Evolutionary conservation across 2,797 vertebrate genomes (phyloP).

Genomic region (Cyprinodon diabolis): DNA sequence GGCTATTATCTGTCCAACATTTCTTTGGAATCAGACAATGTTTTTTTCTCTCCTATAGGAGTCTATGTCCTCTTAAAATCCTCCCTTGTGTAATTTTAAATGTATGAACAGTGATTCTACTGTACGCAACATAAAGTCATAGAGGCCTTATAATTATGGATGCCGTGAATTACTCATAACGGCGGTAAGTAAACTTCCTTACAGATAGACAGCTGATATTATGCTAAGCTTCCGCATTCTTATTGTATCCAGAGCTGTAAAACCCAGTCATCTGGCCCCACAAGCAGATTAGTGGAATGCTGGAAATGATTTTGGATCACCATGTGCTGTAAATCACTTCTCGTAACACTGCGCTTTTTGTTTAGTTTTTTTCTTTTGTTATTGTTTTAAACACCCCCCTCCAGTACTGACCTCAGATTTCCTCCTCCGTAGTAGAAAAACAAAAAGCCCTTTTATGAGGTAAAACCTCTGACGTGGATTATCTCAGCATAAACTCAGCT

Average conservation of each 20-base stretch:
- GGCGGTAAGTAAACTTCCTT: neutral
- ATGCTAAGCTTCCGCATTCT: neutral
- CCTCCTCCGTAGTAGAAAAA: conserved; percentile 3
- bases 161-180: neutral
- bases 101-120: neutral
- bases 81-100: neutral
- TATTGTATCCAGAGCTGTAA: neutral
- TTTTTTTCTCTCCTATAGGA: too few species aligned
- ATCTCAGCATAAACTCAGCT: conserved; percentile 9
- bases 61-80: neutral
- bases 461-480: conserved; percentile 18
- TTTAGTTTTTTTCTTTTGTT: too few species aligned
- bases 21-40: too few species aligned
- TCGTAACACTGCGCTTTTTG: neutral
- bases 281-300: conserved; percentile 8
- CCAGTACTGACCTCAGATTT: conserved; percentile 14
- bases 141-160: neutral
- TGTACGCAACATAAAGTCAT: too few species aligned
- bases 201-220: neutral
- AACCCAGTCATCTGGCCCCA: neutral
- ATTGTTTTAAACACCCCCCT: conserved; percentile 21
- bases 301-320: conserved; percentile 13
- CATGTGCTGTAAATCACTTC: conserved; percentile 16
- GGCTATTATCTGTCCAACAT: too few species aligned
- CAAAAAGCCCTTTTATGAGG: neutral